phyloP scores from a whole-genome alignment of 2,113 vertebrate genomes.

The Brachirus orientalis region DNA sequence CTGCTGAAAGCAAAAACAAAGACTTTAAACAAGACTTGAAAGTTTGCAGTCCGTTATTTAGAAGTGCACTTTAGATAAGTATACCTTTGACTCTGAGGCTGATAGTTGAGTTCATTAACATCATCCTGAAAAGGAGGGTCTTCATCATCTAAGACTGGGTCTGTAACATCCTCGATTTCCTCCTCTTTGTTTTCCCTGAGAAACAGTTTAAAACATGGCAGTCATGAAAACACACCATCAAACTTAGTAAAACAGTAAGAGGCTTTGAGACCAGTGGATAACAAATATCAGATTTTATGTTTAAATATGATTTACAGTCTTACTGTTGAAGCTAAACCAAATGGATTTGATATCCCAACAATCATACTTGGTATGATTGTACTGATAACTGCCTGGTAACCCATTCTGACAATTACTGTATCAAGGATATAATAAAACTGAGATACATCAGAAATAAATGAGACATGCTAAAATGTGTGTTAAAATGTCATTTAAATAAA shows the following conservation, averaged over 20 bases:
- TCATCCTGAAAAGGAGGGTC: slow-evolving; percentile 89
- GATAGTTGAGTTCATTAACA: slow-evolving; percentile 86
- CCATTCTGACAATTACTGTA: too few species aligned
- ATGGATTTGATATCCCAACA: too few species aligned
- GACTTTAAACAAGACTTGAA: neutral
- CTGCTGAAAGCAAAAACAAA: slow-evolving; percentile 52
- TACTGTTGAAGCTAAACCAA: too few species aligned
- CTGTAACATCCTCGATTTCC: slow-evolving; percentile 56
- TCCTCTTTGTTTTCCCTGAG: slow-evolving; percentile 72
- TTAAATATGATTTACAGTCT: too few species aligned
- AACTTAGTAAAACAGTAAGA: neutral
- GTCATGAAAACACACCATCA: neutral
- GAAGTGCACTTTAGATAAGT: neutral
- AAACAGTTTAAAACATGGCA: neutral
- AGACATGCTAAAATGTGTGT: too few species aligned
- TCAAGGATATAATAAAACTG: too few species aligned
- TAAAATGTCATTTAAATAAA: too few species aligned
- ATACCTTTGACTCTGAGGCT: slow-evolving; percentile 88
- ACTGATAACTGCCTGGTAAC: too few species aligned
- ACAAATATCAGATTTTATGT: neutral
- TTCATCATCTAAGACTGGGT: slow-evolving; percentile 83
- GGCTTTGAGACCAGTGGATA: neutral
- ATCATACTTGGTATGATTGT: too few species aligned
- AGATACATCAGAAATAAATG: too few species aligned
- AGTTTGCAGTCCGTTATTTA: neutral